These are phyloP conservation scores for Drosophila neutralis DNA, from an alignment of 2,888 invertebrate genomes.

Conservation along the genomic window DNA sequence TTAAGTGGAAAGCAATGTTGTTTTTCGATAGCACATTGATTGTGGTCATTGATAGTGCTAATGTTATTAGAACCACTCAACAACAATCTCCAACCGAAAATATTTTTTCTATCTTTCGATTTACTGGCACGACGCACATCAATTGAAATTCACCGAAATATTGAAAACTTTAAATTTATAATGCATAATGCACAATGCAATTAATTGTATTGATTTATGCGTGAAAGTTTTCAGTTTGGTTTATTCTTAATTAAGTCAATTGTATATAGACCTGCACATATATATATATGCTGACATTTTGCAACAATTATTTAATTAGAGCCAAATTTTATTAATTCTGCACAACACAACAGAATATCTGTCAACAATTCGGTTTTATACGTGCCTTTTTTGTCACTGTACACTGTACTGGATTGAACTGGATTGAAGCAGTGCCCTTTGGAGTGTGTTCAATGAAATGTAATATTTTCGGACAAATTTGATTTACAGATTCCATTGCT, in stretches of 20 bases:
- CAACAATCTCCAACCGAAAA: neutral
- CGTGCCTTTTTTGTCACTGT: neutral
- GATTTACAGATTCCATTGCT: neutral
- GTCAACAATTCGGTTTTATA: neutral
- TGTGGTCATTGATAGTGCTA: conserved; percentile 14
- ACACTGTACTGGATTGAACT: neutral
- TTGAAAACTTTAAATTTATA: neutral
- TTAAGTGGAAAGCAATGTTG: conserved; percentile 71
- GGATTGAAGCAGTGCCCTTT: neutral
- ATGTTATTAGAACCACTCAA: neutral
- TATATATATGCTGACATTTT: neutral
- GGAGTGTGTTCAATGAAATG: neutral
- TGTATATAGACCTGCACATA: neutral
- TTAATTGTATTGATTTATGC: neutral
- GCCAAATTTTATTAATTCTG: neutral
- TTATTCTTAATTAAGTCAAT: neutral
- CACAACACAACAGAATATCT: neutral
- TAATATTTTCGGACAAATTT: neutral
- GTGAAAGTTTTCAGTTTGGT: neutral
- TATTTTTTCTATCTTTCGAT: neutral
- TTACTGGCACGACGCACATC: conserved; percentile 17
- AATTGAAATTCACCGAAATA: conserved; percentile 28
- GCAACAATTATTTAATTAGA: neutral
- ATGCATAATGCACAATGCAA: neutral
- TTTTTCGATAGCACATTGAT: conserved; percentile 35